Evolutionary conservation across 2,888 invertebrate genomes (phyloP).

Genomic region (Drosophila macrospina): DNA sequence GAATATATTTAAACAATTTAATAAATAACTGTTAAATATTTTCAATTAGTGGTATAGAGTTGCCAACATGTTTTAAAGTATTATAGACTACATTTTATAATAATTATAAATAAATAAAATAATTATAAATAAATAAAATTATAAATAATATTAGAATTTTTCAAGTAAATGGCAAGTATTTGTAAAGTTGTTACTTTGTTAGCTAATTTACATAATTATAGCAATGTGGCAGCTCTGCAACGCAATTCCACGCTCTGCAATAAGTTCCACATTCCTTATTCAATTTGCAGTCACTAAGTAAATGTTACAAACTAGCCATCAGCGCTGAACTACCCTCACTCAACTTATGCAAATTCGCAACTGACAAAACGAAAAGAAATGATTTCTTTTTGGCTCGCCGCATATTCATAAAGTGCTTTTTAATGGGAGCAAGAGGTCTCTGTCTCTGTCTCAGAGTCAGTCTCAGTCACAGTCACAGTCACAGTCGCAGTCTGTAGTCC

Average conservation of each 20-base stretch:
- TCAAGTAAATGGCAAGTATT: too few relatives aligned
- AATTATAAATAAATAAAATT: too few relatives aligned
- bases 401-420: constrained; percentile 70
- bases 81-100: too few relatives aligned
- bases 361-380: constrained; percentile 33
- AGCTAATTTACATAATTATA: too few relatives aligned
- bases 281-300: not conserved
- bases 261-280: not conserved
- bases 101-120: too few relatives aligned
- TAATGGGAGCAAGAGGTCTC: constrained; percentile 54
- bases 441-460: not conserved
- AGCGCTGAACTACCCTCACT: not conserved
- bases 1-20: too few relatives aligned
- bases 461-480: not conserved
- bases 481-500: not conserved
- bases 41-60: not conserved
- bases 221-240: too few relatives aligned
- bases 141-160: too few relatives aligned
- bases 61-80: too few relatives aligned
- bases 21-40: not conserved
- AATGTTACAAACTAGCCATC: not conserved
- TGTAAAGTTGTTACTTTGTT: too few relatives aligned
- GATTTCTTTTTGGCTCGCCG: constrained; percentile 45
- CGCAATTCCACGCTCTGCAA: not conserved
- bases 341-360: constrained; percentile 23